These are phyloP conservation scores for Adelosebastes latens DNA, from an alignment of 2,797 vertebrate genomes.

Conservation along the genomic window DNA sequence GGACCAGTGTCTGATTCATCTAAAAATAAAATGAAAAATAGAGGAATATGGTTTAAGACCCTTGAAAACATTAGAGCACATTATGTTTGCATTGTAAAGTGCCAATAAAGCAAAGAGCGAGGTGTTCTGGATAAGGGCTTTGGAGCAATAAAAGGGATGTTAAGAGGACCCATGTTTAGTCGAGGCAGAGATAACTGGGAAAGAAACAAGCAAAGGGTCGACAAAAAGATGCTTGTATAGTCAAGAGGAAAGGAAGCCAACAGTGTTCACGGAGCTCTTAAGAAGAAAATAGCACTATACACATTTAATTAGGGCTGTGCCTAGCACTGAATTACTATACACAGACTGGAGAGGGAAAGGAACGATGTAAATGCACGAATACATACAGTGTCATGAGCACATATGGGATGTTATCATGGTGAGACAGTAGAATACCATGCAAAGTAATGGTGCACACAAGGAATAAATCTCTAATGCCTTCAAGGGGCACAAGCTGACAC, in stretches of 20 bases:
- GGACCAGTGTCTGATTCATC: not conserved
- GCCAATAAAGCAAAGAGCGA: constrained; percentile 31
- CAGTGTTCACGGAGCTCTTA: not conserved
- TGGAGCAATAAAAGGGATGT: constrained; percentile 46
- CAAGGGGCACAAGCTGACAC: not conserved
- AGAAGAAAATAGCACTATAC: constrained; percentile 25
- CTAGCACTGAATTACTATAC: not conserved
- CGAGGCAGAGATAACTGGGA: constrained; percentile 43
- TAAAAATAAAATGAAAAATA: constrained; percentile 5
- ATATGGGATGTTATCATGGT: not conserved
- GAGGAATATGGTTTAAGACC: constrained; percentile 36
- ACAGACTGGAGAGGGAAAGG: not conserved
- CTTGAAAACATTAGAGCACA: constrained; percentile 12
- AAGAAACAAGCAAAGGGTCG: constrained; percentile 27
- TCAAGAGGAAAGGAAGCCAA: constrained; percentile 39
- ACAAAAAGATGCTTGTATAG: constrained; percentile 49
- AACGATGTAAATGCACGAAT: not conserved
- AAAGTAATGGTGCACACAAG: not conserved
- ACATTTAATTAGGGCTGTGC: constrained; percentile 16
- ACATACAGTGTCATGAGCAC: not conserved
- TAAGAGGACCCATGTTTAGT: constrained; percentile 33
- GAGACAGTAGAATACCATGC: not conserved
- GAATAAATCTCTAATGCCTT: not conserved
- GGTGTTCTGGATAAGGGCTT: constrained; percentile 46
- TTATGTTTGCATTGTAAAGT: constrained; percentile 16